phyloP scores from a whole-genome alignment of 2,797 vertebrate species.

The Acridotheres tristis region DNA sequence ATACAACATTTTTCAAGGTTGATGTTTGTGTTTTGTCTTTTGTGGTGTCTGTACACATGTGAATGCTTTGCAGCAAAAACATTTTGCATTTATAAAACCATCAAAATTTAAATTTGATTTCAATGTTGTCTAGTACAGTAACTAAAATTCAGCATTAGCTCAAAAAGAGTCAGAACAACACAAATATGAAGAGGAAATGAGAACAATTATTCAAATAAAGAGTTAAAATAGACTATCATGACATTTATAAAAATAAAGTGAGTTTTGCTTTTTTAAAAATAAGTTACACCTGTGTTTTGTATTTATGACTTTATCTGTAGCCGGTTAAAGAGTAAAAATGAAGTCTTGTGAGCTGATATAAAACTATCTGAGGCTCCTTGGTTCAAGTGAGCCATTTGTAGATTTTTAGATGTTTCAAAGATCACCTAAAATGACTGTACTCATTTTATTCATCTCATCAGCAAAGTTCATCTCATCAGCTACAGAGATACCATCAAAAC shows the following conservation, averaged over 20 bases:
- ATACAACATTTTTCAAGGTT: not conserved
- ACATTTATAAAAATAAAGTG: not conserved
- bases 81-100: not conserved
- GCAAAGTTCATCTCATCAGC: conserved; percentile 48
- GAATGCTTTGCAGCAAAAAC: not conserved
- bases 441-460: conserved; percentile 50
- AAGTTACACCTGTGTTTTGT: not conserved
- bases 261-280: not conserved
- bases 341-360: not conserved
- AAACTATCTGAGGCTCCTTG: not conserved
- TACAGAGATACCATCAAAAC: conserved; percentile 34
- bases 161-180: not conserved
- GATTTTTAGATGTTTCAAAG: not conserved
- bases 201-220: not conserved
- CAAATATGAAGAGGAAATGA: not conserved
- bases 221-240: not conserved
- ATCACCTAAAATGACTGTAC: not conserved
- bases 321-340: not conserved
- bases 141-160: not conserved
- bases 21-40: conserved; percentile 15
- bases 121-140: not conserved
- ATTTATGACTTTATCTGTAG: not conserved
- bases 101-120: not conserved
- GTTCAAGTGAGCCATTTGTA: not conserved
- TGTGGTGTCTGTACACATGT: not conserved